These are phyloP conservation scores for Lymantria dispar DNA, from an alignment of 2,888 invertebrate genomes.

Conservation along the genomic window DNA sequence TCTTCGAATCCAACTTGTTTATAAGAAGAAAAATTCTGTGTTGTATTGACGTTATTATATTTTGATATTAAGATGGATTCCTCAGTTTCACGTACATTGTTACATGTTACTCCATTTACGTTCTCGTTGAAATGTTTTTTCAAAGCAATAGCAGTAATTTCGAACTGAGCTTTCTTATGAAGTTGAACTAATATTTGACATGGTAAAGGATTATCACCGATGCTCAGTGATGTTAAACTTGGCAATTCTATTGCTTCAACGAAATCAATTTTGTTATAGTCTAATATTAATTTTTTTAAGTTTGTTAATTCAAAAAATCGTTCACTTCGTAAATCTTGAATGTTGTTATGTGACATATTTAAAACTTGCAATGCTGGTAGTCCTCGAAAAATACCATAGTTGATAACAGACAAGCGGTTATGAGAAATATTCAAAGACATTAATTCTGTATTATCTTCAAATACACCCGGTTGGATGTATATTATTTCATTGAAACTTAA, in stretches of 20 bases:
- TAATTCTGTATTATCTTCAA: slow-evolving; percentile 48
- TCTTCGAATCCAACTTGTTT: slow-evolving; percentile 6
- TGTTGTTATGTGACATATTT: slow-evolving; percentile 57
- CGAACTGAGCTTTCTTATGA: slow-evolving; percentile 27
- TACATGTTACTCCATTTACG: slow-evolving; percentile 40
- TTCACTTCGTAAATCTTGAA: slow-evolving; percentile 50
- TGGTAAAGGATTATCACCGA: slow-evolving; percentile 59
- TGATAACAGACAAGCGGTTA: slow-evolving; percentile 43
- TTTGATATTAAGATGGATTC: slow-evolving; percentile 1
- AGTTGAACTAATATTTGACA: slow-evolving; percentile 49
- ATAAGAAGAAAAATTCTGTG: slow-evolving; percentile 28
- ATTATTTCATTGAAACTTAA: slow-evolving; percentile 54
- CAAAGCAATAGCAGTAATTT: slow-evolving; percentile 42
- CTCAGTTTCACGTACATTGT: slow-evolving; percentile 15
- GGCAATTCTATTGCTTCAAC: slow-evolving; percentile 28
- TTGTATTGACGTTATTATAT: slow-evolving; percentile 7
- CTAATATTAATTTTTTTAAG: slow-evolving; percentile 48
- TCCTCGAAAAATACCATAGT: slow-evolving; percentile 57
- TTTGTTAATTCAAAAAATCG: slow-evolving; percentile 49
- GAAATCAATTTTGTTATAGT: slow-evolving; percentile 51
- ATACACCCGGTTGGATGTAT: slow-evolving; percentile 54
- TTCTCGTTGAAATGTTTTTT: slow-evolving; percentile 40
- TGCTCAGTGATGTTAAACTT: slow-evolving; percentile 47
- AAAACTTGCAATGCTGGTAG: slow-evolving; percentile 41
- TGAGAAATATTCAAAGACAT: slow-evolving; percentile 57